phyloP scores from a whole-genome alignment of 1,140 invertebrate genomes.

The Aethina tumida region DNA sequence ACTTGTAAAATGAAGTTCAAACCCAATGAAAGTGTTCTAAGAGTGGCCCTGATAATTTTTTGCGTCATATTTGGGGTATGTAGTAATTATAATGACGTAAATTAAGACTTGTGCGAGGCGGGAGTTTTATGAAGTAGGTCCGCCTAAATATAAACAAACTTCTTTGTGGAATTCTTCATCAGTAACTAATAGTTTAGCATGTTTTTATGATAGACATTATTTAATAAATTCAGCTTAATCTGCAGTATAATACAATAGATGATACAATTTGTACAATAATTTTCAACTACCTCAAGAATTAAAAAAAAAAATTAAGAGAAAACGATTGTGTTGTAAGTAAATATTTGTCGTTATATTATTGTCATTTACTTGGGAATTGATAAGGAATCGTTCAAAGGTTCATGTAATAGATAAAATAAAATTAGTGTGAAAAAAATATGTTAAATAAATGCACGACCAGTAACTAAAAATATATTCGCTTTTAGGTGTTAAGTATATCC shows the following conservation, averaged over 20 bases:
- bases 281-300: too few species aligned
- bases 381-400: neutral
- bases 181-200: constrained; percentile 1
- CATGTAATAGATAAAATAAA: neutral
- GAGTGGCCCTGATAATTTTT: constrained; percentile 16
- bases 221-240: neutral
- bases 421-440: neutral
- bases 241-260: too few species aligned
- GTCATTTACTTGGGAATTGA: neutral
- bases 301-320: too few species aligned
- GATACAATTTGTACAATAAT: too few species aligned
- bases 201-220: neutral
- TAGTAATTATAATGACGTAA: neutral
- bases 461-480: constrained; percentile 4
- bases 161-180: neutral
- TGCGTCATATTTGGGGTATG: constrained; percentile 21
- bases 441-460: neutral
- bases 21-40: constrained; percentile 15
- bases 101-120: neutral
- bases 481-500: constrained; percentile 18
- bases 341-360: constrained; percentile 1
- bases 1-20: constrained; percentile 15
- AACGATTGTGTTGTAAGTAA: neutral
- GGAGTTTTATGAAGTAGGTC: neutral
- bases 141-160: neutral